Base-by-base conservation (phyloP, 2,113 vertebrate species). In the Silurus meridionalis region DNA sequence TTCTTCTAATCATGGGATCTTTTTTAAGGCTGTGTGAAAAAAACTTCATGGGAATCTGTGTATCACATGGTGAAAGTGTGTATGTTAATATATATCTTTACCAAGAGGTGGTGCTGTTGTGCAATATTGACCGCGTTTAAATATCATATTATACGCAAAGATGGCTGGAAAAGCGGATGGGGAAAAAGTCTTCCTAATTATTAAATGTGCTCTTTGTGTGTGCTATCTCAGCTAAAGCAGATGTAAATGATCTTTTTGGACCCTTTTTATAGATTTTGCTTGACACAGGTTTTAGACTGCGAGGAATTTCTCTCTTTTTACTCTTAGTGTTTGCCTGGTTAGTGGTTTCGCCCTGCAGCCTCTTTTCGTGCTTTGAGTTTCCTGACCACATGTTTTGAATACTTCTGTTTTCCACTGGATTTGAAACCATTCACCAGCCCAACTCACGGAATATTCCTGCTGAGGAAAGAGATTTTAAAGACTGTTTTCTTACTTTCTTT, bases 341-440 rank as follows among this genome's bases (percentile, higher is more conserved):
- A 9, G n/a, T 10, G 4, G n/a, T 57, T 80, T 53, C 14, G 63
- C 75, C 84, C 52, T 9, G 23, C 78, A 23, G 52, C 75, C 83
- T 71, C 66, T 46, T 81, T 86, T 67, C 17, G 79, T 8, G 72
- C 19, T 46, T 9, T 81, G 80, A 63, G 75, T 46, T 80, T 25
- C 84, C 80, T 69, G 83, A 46, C 61, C 83, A 93, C 84, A 90
- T 92, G 92, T 85, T 91, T 93, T 91, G 85, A 84, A 86, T 87
- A 72, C 61, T 81, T 80, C 58, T 72, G 75, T 84, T 88, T 91
- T 88, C 83, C 66, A 86, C 75, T 72, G 72, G 79, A 79, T 75
- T 90, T 88, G 91, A 92, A 90, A 85, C 84, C 60, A 52, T 63
- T 81, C 84, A 84, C 69, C 67, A 88, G 87, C 86, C n/a, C 58